Evolutionary conservation across 2,888 invertebrate genomes (phyloP).

Genomic region (Helicoverpa assulta): DNA sequence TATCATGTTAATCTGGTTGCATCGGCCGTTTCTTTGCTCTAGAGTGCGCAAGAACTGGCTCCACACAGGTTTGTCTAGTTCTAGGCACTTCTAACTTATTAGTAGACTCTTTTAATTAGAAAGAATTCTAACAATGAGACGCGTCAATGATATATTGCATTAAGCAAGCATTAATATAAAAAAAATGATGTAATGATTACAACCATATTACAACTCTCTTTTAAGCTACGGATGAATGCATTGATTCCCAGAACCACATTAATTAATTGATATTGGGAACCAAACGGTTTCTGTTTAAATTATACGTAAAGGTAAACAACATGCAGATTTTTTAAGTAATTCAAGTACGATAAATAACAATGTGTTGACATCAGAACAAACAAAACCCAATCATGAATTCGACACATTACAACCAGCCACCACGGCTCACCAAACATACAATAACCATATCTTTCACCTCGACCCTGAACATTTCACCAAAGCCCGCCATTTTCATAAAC

Average conservation of each 20-base stretch:
- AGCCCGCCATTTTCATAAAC: slow-evolving; percentile 47
- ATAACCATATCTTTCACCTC: background rate
- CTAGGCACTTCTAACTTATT: slow-evolving; percentile 32
- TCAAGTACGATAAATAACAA: background rate
- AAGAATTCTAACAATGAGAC: slow-evolving; percentile 32
- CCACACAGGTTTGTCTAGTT: slow-evolving; percentile 23
- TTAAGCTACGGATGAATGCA: no score
- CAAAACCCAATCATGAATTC: background rate
- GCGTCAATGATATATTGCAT: background rate
- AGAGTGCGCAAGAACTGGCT: slow-evolving; percentile 13
- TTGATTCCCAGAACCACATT: no score
- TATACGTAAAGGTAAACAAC: no score
- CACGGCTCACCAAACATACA: slow-evolving; percentile 5
- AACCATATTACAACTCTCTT: no score
- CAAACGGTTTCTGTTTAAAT: no score
- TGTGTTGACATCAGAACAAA: background rate
- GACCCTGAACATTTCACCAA: slow-evolving; percentile 10
- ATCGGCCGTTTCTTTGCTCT: slow-evolving; percentile 23
- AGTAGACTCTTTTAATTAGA: slow-evolving; percentile 31
- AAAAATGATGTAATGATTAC: no score
- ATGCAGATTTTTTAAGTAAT: no score
- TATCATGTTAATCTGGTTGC: slow-evolving; percentile 26
- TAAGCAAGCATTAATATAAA: background rate
- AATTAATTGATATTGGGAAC: no score
- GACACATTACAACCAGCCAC: background rate